These are phyloP conservation scores for Epizoanthus stellaris DNA, from an alignment of 92 coral and sea anemone species.

Conservation along the genomic window DNA sequence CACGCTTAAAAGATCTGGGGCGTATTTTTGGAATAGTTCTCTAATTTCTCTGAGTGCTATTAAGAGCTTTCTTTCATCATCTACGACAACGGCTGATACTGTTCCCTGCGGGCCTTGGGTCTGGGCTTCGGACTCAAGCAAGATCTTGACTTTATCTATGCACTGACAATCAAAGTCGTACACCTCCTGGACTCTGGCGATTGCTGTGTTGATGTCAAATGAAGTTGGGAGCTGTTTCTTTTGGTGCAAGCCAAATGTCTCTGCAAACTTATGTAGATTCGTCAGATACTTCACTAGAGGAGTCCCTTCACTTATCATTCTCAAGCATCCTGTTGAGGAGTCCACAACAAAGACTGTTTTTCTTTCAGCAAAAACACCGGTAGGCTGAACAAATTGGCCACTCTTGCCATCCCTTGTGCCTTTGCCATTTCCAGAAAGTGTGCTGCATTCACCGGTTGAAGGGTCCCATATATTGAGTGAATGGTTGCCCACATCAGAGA, in stretches of 20 bases:
- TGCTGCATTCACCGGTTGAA: slow-evolving; percentile 38
- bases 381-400: slow-evolving; percentile 48
- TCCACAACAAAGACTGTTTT: slow-evolving; percentile 31
- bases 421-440: slow-evolving; percentile 27
- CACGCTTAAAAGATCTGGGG: slow-evolving; percentile 31
- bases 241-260: slow-evolving; percentile 29
- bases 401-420: slow-evolving; percentile 52
- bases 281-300: slow-evolving; percentile 19
- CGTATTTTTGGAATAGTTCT: slow-evolving; percentile 26
- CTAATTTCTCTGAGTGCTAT: slow-evolving; percentile 48
- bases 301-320: slow-evolving; percentile 5
- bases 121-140: slow-evolving; percentile 53
- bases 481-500: slow-evolving; percentile 23
- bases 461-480: slow-evolving; percentile 25
- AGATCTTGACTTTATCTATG: slow-evolving; percentile 45
- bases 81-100: slow-evolving; percentile 50
- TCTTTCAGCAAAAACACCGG: slow-evolving; percentile 36
- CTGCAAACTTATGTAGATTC: slow-evolving; percentile 14
- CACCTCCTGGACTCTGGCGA: slow-evolving; percentile 44
- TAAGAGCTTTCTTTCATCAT: slow-evolving; percentile 51
- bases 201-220: slow-evolving; percentile 12
- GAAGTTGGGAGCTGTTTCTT: slow-evolving; percentile 6
- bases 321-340: slow-evolving; percentile 15
- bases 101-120: slow-evolving; percentile 55
- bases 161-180: slow-evolving; percentile 54